These are phyloP conservation scores for Margaritifera margaritifera DNA, from an alignment of 2,888 invertebrate species.

Conservation along the genomic window DNA sequence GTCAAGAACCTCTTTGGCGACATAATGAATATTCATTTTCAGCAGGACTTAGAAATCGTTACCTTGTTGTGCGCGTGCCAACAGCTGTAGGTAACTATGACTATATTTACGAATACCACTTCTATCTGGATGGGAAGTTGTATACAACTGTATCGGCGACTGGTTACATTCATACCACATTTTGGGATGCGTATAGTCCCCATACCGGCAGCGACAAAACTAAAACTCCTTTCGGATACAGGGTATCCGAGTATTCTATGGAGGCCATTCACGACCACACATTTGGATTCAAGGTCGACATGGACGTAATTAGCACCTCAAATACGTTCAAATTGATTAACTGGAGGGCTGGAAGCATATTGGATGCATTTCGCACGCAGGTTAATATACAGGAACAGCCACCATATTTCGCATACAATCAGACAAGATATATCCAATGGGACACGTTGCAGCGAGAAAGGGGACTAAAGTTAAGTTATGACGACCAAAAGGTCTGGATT, in stretches of 20 bases:
- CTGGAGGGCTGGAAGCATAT: slow-evolving; percentile 35
- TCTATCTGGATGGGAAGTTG: slow-evolving; percentile 41
- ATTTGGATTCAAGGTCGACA: slow-evolving; percentile 45
- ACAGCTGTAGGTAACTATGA: slow-evolving; percentile 52
- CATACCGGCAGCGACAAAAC: slow-evolving; percentile 19
- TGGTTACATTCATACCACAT: slow-evolving; percentile 37
- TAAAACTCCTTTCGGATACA: slow-evolving; percentile 38
- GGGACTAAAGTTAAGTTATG: slow-evolving; percentile 18
- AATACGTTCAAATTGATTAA: slow-evolving; percentile 41
- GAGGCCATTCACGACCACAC: slow-evolving; percentile 46
- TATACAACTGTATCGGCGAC: slow-evolving; percentile 35
- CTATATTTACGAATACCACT: slow-evolving; percentile 45
- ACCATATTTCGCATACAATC: slow-evolving; percentile 38
- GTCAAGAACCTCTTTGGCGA: slow-evolving; percentile 46
- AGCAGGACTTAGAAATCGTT: slow-evolving; percentile 34
- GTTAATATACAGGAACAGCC: slow-evolving; percentile 22
- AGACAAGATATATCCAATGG: slow-evolving; percentile 39
- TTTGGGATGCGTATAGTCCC: slow-evolving; percentile 39
- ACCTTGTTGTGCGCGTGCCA: slow-evolving; percentile 39
- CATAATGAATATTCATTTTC: slow-evolving; percentile 28
- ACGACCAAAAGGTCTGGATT: slow-evolving; percentile 35
- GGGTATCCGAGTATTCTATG: slow-evolving; percentile 30
- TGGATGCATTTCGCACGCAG: slow-evolving; percentile 29
- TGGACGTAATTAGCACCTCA: slow-evolving; percentile 37
- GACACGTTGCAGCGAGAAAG: slow-evolving; percentile 26